Conservation (phyloP, 2,888 invertebrate genomes). For the Drosophila antonietae region DNA sequence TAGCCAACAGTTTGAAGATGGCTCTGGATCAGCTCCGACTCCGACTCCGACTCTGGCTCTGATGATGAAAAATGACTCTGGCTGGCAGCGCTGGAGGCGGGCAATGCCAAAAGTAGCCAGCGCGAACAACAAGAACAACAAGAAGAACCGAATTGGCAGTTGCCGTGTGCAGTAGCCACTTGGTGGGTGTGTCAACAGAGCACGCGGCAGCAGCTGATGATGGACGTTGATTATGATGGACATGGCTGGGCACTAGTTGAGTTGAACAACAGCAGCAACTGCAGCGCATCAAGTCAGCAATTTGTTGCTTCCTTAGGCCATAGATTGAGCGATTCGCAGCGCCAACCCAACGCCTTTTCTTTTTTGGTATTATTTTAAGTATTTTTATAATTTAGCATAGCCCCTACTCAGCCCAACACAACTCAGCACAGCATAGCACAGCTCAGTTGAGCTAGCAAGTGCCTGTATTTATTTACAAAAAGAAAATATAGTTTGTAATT, state of each 20-base stretch:
- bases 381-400: conserved; percentile 70
- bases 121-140: conserved; percentile 18
- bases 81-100: conserved; percentile 72
- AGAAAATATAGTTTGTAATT: conserved; percentile 53
- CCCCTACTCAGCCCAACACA: neutral
- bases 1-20: conserved; percentile 71
- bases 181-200: conserved; percentile 74
- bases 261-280: conserved; percentile 3
- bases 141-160: conserved; percentile 54
- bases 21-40: conserved; percentile 7
- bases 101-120: conserved; percentile 51
- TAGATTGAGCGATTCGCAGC: conserved; percentile 75
- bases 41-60: conserved; percentile 14
- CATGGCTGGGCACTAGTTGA: conserved; percentile 45
- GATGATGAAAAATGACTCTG: conserved; percentile 77
- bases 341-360: conserved; percentile 76
- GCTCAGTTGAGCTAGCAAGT: conserved; percentile 4
- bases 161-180: conserved; percentile 75
- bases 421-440: neutral
- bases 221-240: conserved; percentile 76
- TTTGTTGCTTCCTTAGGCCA: conserved; percentile 63
- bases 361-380: conserved; percentile 78
- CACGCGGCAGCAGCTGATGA: conserved; percentile 77
- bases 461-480: conserved; percentile 57
- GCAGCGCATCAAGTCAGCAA: conserved; percentile 52